Percentiles rank a stretch among this genome's conserved stretches.
These are phyloP conservation scores for Trachymyrmex cornetzi DNA, from an alignment of 1,140 invertebrate species.

Conservation along the genomic window DNA sequence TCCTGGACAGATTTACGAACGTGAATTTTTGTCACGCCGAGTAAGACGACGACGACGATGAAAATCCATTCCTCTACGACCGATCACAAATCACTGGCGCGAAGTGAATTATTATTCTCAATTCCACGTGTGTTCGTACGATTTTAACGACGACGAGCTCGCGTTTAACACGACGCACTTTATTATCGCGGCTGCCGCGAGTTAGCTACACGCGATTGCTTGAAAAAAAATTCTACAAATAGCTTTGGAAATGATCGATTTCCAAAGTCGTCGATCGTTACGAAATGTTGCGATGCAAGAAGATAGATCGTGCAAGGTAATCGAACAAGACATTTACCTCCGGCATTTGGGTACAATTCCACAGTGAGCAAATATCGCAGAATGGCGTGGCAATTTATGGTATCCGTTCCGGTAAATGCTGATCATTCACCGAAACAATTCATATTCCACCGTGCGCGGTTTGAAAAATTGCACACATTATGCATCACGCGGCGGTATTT, in stretches of 20 bases:
- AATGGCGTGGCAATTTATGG: conserved; percentile 58
- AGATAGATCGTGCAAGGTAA: background rate
- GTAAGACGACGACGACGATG: conserved; percentile 7
- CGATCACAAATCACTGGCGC: conserved; percentile 47
- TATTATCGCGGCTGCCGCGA: background rate
- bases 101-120: conserved; percentile 45
- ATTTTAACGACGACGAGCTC: conserved; percentile 3
- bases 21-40: conserved; percentile 25
- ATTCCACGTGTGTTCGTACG: background rate
- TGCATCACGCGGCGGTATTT: conserved; percentile 52
- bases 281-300: background rate
- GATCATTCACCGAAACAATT: conserved; percentile 61
- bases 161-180: background rate
- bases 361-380: background rate
- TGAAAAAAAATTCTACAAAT: background rate
- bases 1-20: conserved; percentile 22
- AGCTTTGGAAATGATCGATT: conserved; percentile 13
- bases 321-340: conserved; percentile 9
- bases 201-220: too few relatives aligned
- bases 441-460: conserved; percentile 30
- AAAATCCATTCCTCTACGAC: conserved; percentile 4
- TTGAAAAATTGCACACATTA: conserved; percentile 67
- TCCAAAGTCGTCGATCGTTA: background rate
- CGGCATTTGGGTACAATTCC: background rate
- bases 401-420: conserved; percentile 58